Evolutionary conservation across 2,888 invertebrate genomes (phyloP), one percentile per base, ranked within the genome.

Genomic region (Calameuta filiformis): DNA sequence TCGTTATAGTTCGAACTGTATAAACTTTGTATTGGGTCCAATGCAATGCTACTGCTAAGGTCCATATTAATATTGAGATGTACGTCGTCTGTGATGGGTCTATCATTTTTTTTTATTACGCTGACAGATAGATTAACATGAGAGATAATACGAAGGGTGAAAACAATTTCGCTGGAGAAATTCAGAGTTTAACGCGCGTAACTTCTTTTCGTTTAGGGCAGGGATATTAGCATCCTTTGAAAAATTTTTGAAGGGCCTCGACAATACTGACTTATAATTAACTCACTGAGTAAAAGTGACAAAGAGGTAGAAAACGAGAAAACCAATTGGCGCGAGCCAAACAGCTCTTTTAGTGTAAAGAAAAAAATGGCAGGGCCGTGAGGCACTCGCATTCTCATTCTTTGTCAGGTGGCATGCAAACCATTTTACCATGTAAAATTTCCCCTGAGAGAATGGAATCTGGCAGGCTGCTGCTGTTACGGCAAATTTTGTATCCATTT

Each of bases 391-490:
- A 34, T 71, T 71, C 23, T 30, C 71, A 34, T 30, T 56, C 31
- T 71, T 35, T 71, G 33, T 71, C 71, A 71, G 71, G 33, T 30
- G 30, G 71, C 35, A 34, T 23, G 11, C 71, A 71, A 71, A 71
- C 71, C 35, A 71, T 35, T 71, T 33, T 30, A 71, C 30, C 35
- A 35, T 74, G 35, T 74, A 74, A 74, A 74, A 74, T 74, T 74
- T 74, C 74, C 74, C 74, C 12, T 12, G 74, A 37, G 74, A 35
- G 35, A 23, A 9, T 56, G 23, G 9, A 71, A 71, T 71, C 30
- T 12, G 71, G 35, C 33, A 11, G 23, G 30, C 71, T 33, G 71
- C 71, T 33, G 23, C 74, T n/a, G 35, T 3, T 35, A 12, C 74
- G 35, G 35, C 30, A 33, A 74, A 74, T 23, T 30, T 73, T 35